Base-by-base conservation (phyloP, 2,797 vertebrate species). In the Esox lucius region DNA sequence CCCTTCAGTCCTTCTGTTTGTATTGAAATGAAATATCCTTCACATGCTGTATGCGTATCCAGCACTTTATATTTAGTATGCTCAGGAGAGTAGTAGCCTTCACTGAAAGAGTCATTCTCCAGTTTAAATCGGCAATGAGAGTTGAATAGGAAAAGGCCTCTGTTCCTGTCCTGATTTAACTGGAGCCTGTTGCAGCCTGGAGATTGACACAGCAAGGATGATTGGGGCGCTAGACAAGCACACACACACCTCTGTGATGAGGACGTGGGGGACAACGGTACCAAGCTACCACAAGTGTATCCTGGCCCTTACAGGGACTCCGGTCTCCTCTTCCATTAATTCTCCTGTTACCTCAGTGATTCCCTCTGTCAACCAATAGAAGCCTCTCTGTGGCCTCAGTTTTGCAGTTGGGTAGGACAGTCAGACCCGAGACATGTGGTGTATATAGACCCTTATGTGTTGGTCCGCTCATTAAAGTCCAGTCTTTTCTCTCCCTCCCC, bases 401-500 rank as follows among this genome's bases (percentile, higher is more conserved):
- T 53, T 8, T 17, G 7, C 53, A 56, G n/a, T 19, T 24, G 2
- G 56, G 22, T 61, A 24, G 56, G 3, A 61, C 56, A 61, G 56
- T 24, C 9, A 24, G 56, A 24, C n/a, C 56, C 3, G 12, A 61
- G 56, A 26, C 53, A 9, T 61, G 22, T 24, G 24, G 56, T 61
- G 22, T 15, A 12, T n/a, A 3, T 66, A 66, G 64, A 17, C 28
- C 5, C 16, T 19, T 17, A 13, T 33, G 1, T 68, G 33, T 68
- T 16, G 19, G 33, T 42, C 11, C 66, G 39, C 33, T 42, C 17
- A 39, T 35, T 68, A 35, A 68, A n/a, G 66, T 24, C 48, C 8
- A 76, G 61, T 78, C 17, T 35, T 42, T 17, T 1, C 17, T 76
- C 19, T 75, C n/a, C 79, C 42, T 31, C 65, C 42, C 31, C 65